Conservation (phyloP, 2,113 vertebrate species). For the Elanoides forficatus region DNA sequence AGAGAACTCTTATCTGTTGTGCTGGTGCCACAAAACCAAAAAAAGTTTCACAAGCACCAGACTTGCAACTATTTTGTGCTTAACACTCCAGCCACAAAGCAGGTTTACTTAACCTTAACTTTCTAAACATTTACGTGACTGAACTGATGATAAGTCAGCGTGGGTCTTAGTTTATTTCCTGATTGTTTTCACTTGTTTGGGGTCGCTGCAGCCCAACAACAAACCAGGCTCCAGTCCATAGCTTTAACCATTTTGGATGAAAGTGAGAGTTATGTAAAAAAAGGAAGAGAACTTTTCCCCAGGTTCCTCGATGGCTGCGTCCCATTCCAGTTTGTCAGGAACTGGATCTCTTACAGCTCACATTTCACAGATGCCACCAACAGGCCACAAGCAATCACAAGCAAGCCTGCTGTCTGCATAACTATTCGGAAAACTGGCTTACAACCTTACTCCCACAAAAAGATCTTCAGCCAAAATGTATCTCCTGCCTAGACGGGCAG, state of each 20-base stretch:
- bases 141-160: neutral
- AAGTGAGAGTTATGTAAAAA: neutral
- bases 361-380: neutral
- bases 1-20: neutral
- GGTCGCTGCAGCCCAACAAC: neutral
- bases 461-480: neutral
- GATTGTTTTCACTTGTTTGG: neutral
- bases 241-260: neutral
- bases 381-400: neutral
- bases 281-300: neutral
- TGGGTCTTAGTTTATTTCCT: neutral
- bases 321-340: neutral
- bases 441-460: neutral
- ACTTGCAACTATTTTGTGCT: neutral
- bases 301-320: neutral
- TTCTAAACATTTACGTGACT: neutral
- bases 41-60: neutral
- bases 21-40: neutral
- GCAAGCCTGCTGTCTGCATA: neutral
- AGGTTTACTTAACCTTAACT: neutral
- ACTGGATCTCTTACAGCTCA: neutral
- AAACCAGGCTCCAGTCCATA: neutral
- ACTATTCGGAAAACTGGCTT: neutral
- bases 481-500: neutral
- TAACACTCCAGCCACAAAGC: neutral